These are phyloP conservation scores for Artibeus lituratus DNA, from an alignment of 2,797 vertebrate genomes.

Conservation along the genomic window DNA sequence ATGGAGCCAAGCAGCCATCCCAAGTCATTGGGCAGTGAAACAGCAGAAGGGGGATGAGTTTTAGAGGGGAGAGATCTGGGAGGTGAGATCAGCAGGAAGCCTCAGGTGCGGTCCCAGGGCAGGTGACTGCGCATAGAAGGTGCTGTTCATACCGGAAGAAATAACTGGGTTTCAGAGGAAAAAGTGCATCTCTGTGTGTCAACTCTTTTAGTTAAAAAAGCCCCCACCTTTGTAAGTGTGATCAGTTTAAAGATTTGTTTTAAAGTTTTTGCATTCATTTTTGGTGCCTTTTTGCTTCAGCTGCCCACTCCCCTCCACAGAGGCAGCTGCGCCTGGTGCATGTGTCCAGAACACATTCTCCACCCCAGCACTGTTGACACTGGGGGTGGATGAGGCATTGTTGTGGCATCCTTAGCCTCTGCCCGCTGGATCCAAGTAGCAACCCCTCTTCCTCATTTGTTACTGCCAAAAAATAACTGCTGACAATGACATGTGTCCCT, in stretches of 20 bases:
- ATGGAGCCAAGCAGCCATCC: too few species aligned
- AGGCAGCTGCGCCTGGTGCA: not conserved
- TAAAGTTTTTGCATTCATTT: not conserved
- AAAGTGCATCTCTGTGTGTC: not conserved
- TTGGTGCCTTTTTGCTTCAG: not conserved
- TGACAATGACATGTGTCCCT: not conserved
- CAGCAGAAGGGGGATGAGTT: too few species aligned
- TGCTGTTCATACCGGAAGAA: not conserved
- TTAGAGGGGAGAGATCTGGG: not conserved
- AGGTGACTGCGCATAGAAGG: not conserved
- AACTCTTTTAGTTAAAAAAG: not conserved
- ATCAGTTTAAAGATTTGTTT: not conserved
- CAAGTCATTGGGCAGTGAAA: not conserved
- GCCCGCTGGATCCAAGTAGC: not conserved
- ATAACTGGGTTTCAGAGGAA: not conserved
- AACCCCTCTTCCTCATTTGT: not conserved
- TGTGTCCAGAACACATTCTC: not conserved
- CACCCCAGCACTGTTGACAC: not conserved
- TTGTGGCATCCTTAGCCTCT: not conserved
- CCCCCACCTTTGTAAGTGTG: not conserved
- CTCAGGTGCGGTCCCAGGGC: not conserved
- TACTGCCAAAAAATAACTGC: not conserved
- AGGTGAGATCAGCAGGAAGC: not conserved
- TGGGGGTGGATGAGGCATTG: not conserved
- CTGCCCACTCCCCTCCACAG: not conserved